Evolutionary conservation across 1,140 invertebrate species (phyloP).

Genomic region (Drosophila asahinai): DNA sequence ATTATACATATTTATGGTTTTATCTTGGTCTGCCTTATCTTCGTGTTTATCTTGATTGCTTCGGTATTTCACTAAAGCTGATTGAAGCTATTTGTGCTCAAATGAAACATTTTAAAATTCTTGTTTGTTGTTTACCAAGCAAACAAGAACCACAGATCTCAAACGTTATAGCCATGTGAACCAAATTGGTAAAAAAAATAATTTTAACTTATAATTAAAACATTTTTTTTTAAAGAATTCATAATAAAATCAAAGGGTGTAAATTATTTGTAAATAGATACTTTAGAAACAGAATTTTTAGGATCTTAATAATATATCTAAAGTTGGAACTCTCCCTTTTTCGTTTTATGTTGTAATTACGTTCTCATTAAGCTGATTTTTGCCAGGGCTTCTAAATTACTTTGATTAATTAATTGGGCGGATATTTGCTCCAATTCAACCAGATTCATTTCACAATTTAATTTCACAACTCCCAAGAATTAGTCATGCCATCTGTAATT

Average conservation of each 20-base stretch:
- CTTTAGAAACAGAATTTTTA: not conserved
- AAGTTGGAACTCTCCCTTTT: not conserved
- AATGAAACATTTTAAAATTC: not conserved
- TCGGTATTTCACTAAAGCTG: not conserved
- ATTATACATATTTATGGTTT: slow-evolving; percentile 48
- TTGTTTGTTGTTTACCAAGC: not conserved
- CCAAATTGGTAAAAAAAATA: not conserved
- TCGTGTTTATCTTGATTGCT: slow-evolving; percentile 46
- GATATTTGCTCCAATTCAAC: not conserved
- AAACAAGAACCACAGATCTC: not conserved
- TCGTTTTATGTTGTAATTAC: not conserved
- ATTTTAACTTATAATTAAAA: no score
- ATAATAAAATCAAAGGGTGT: no score
- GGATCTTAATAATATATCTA: not conserved
- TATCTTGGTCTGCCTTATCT: slow-evolving; percentile 58
- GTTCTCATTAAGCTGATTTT: not conserved
- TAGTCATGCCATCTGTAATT: slow-evolving; percentile 20
- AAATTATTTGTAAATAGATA: not conserved
- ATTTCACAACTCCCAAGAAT: slow-evolving; percentile 27
- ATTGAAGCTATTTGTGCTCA: slow-evolving; percentile 3
- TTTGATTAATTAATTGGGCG: slow-evolving; percentile 4
- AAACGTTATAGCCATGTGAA: not conserved
- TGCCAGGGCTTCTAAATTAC: not conserved
- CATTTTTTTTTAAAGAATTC: no score
- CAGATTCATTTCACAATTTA: slow-evolving; percentile 9